Percentiles rank a stretch among this genome's conserved stretches.
Conservation (phyloP, 2,113 vertebrate genomes). For the Alaudala cheleensis region DNA sequence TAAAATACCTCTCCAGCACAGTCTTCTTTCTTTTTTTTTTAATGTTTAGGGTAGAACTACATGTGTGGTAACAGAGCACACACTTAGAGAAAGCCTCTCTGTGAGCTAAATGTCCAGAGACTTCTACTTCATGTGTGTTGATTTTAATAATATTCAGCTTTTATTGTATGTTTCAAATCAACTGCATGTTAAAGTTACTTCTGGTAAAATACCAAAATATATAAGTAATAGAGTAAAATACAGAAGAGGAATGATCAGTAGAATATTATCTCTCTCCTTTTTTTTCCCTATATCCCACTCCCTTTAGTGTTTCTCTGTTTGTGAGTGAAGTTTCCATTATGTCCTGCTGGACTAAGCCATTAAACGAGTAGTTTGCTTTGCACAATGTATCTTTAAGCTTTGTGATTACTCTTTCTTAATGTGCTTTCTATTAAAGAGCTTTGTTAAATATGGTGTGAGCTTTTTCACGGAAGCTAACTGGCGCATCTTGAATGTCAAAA, state of each 20-base stretch:
- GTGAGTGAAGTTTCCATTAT: background rate
- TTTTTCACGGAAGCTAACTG: background rate
- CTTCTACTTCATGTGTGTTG: accelerated
- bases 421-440: background rate
- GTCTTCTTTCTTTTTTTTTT: background rate
- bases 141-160: background rate
- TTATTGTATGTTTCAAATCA: background rate
- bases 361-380: background rate
- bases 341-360: background rate
- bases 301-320: background rate
- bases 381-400: background rate
- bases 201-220: background rate
- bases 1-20: background rate
- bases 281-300: background rate
- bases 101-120: background rate
- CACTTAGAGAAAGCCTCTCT: background rate
- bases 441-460: background rate
- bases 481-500: background rate
- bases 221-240: background rate
- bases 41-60: background rate
- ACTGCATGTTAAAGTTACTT: background rate
- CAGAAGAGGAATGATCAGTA: background rate
- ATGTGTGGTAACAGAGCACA: background rate
- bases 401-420: background rate
- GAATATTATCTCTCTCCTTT: accelerated